phyloP scores from a whole-genome alignment of 1,140 invertebrate species.

The Drosophila auraria region DNA sequence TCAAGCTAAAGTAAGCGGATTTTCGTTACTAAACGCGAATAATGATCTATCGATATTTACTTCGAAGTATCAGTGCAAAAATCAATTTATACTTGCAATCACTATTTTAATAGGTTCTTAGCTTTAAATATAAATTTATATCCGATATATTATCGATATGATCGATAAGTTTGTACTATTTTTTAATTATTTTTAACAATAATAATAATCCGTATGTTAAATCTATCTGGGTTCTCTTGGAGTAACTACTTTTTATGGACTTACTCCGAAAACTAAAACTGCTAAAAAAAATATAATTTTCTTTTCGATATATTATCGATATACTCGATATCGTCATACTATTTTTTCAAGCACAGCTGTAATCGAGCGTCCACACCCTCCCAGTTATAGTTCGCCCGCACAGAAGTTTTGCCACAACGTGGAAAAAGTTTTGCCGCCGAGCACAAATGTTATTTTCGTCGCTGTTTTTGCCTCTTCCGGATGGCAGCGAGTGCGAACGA shows the following conservation, averaged over 20 bases:
- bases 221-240: not conserved
- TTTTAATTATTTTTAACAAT: too few relatives aligned
- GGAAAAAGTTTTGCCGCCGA: conserved; percentile 72
- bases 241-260: too few relatives aligned
- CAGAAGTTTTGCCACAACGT: conserved; percentile 73
- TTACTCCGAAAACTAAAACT: too few relatives aligned
- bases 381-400: conserved; percentile 17
- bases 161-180: not conserved
- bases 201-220: too few relatives aligned
- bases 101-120: too few relatives aligned
- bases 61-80: too few relatives aligned
- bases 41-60: too few relatives aligned
- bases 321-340: not conserved
- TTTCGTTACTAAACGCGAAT: too few relatives aligned
- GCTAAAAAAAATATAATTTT: too few relatives aligned
- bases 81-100: too few relatives aligned
- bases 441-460: conserved; percentile 79
- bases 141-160: not conserved
- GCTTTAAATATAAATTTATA: too few relatives aligned
- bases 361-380: conserved; percentile 13
- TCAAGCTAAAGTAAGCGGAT: too few relatives aligned
- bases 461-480: conserved; percentile 65
- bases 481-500: not conserved
- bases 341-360: not conserved
- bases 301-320: not conserved